A percentile compares a stretch with the other conserved stretches of the same genome.
These are phyloP conservation scores for Corbicula japonica DNA, from an alignment of 2,888 invertebrate genomes.

Conservation along the genomic window DNA sequence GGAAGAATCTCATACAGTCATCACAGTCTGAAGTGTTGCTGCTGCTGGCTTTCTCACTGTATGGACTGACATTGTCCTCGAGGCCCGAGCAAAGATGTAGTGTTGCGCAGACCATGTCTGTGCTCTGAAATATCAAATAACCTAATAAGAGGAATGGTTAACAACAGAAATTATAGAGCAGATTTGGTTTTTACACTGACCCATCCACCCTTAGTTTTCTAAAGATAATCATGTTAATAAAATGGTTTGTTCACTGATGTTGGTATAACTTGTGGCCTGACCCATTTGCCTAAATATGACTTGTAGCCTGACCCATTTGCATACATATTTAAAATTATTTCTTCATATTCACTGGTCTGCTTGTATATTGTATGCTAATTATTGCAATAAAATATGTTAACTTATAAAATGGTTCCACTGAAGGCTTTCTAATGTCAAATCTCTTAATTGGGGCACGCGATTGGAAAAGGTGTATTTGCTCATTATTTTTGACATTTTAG, in stretches of 20 bases:
- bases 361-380: too few relatives aligned
- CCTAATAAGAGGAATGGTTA: neutral
- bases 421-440: too few relatives aligned
- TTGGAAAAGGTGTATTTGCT: too few relatives aligned
- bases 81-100: conserved; percentile 51
- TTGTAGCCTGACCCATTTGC: too few relatives aligned
- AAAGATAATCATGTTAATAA: neutral
- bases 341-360: too few relatives aligned
- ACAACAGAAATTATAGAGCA: neutral
- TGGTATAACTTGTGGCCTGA: too few relatives aligned
- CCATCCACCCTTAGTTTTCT: neutral
- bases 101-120: conserved; percentile 59
- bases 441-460: too few relatives aligned
- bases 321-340: too few relatives aligned
- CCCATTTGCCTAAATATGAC: too few relatives aligned
- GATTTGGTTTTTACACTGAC: neutral
- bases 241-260: neutral
- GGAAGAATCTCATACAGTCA: conserved; percentile 79
- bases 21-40: conserved; percentile 55
- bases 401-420: too few relatives aligned
- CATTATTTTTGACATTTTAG: too few relatives aligned
- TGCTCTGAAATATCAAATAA: conserved; percentile 37
- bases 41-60: conserved; percentile 10
- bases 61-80: conserved; percentile 43
- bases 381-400: too few relatives aligned